Evolutionary conservation across 2,888 invertebrate species (phyloP), one percentile per base, ranked within the genome.

Genomic region (Minunthozetes semirufus): DNA sequence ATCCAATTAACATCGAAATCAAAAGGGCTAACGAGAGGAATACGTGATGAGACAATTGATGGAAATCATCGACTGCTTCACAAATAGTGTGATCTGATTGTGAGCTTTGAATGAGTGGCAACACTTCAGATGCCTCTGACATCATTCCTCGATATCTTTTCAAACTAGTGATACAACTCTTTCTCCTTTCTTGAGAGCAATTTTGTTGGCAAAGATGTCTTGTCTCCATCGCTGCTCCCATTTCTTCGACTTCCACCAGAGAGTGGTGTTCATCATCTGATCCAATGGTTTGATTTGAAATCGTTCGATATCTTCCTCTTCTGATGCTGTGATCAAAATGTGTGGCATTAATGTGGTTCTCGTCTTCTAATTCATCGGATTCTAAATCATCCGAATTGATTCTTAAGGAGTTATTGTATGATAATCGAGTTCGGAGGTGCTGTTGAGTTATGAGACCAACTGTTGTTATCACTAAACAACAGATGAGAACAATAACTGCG

Each of bases 1-100:
- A 85, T 27, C 93, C 92, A 81, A 94, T 89, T 84, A 94, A 92
- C 91, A 94, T 94, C 59, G 91, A 91, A 79, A 91, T 88, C 73
- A 89, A 85, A 77, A 94, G 86, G 25, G 91, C 85, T 76, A 95
- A 89, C 73, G 94, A 85, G 66, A 95, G 86, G 38, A 93, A 89
- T 17, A 56, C 25, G 25, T 72, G 68, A 17, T 72, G 72, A 38
- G 50, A 68, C 11, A 72, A 9, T 42, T 72, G 75, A 68, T 75
- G 75, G 53, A 56, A 66, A 46, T 72, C 53, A 70, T 29, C 11
- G 8, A 59, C 25, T 15, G 17, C 29, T n/a, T 46, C 15, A 46
- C 9, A 42, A 42, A 1, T 42, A 11, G 11, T 42, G n/a, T n/a
- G n/a, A n/a, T n/a, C n/a, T n/a, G n/a, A n/a, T 1, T 42, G 8